A percentile compares a stretch with the other conserved stretches of the same genome.
phyloP scores from a whole-genome alignment of 2,888 invertebrate genomes.

The Malthinus seriepunctatus region DNA sequence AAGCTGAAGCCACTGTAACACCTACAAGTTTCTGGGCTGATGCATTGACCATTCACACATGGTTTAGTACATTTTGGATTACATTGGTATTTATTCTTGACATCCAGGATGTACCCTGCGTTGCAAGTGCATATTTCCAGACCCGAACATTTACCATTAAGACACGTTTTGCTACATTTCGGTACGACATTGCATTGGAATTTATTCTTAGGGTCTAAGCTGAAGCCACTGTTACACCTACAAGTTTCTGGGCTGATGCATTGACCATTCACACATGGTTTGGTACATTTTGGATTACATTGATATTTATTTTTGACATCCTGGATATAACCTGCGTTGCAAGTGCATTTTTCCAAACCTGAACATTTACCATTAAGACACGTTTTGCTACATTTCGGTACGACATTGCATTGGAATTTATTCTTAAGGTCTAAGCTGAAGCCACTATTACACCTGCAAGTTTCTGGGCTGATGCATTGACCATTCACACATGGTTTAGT shows the following conservation, averaged over 20 bases:
- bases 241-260: conserved; percentile 32
- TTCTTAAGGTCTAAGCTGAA: conserved; percentile 24
- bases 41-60: conserved; percentile 43
- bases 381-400: conserved; percentile 40
- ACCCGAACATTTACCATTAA: conserved; percentile 45
- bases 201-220: conserved; percentile 10
- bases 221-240: conserved; percentile 40
- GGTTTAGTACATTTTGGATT: conserved; percentile 40
- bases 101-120: conserved; percentile 57
- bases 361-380: conserved; percentile 18
- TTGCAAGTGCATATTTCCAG: conserved; percentile 55
- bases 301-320: too few species aligned
- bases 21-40: conserved; percentile 43
- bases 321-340: conserved; percentile 1
- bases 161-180: conserved; percentile 34
- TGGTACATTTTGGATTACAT: conserved; percentile 28
- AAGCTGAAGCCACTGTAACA: conserved; percentile 51
- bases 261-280: conserved; percentile 28
- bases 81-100: conserved; percentile 43
- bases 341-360: conserved; percentile 7
- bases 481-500: conserved; percentile 51
- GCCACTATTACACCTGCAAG: conserved; percentile 32
- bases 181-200: background rate
- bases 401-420: conserved; percentile 36
- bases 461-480: conserved; percentile 50